Evolutionary conservation across 2,888 invertebrate species (phyloP).

Genomic region (Bugulina stolonifera): DNA sequence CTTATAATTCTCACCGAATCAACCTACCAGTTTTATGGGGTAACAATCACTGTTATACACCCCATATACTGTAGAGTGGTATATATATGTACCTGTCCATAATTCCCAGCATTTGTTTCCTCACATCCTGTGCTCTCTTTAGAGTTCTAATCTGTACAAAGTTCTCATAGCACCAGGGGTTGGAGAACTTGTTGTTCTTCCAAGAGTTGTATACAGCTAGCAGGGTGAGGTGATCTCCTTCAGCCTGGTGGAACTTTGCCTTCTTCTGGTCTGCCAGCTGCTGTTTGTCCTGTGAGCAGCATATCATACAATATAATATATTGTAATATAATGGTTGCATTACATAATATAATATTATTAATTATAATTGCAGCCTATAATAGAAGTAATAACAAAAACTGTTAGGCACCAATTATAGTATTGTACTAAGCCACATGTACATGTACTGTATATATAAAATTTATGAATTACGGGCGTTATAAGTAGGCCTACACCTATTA

Average conservation of each 20-base stretch:
- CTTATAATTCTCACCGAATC: no score
- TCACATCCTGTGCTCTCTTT: slow-evolving; percentile 93
- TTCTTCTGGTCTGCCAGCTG: slow-evolving; percentile 97
- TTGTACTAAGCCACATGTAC: no score
- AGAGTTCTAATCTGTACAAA: slow-evolving; percentile 94
- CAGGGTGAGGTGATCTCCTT: slow-evolving; percentile 94
- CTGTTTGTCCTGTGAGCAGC: slow-evolving; percentile 45
- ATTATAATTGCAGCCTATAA: no score
- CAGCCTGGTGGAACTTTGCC: slow-evolving; percentile 97
- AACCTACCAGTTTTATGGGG: no score
- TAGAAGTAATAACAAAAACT: no score
- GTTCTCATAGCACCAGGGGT: slow-evolving; percentile 99
- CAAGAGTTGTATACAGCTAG: slow-evolving; percentile 98
- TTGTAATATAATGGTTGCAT: no score
- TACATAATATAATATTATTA: no score
- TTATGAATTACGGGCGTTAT: no score
- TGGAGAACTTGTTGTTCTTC: slow-evolving; percentile 98
- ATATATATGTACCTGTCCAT: slow-evolving; percentile 72
- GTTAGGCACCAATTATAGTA: no score
- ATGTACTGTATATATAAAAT: no score
- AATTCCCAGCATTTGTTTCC: slow-evolving; percentile 92
- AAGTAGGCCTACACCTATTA: no score
- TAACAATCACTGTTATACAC: neutral
- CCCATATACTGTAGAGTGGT: neutral
- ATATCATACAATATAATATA: no score